Base-by-base conservation (phyloP, 2,888 invertebrate genomes). In the Argyra leucocephala region DNA sequence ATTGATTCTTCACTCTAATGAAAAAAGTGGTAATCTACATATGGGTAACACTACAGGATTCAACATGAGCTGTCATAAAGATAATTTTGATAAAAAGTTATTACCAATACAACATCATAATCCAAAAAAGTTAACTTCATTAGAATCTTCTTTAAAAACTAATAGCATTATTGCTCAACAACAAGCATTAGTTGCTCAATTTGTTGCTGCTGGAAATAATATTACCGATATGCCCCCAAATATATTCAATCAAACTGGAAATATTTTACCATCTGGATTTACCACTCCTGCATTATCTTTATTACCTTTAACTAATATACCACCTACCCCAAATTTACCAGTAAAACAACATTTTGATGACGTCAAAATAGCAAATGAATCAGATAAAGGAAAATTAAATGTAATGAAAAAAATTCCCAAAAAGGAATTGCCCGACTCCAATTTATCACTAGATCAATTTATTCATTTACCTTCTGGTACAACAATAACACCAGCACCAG, bases 321-420 rank as follows among this genome's bases (percentile, higher is more conserved):
- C 31, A 6, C 18, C 48, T 15, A n/a, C 48, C 1, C 18, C 18
- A 3, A 48, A 48, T 5, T 48, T 48, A 48, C 48, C 18, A 48
- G n/a, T 5, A 5, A 48, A 48, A 18, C 48, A 18, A 48, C 12
- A 48, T 48, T 1, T 18, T 12, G 48, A 48, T 18, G 74, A 73
- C 57, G 67, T 73, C 9, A 75, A 91, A 88, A 76, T 92, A 65
- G 85, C 87, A 6, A 87, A 86, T 15, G 91, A 91, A 78, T 91
- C 91, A 0, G 90, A 92, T 76, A 89, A 88, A 78, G 90, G 88
- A 77, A 93, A 93, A 76, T 81, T 91, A 58, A 92, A 91, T 81
- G 91, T 93, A 75, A 90, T 93, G 74, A 93, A 91, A 76, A 91
- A 91, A 80, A 90, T 93, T 76, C 88, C 91, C 67, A 88, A 87